Percentiles rank a stretch among this genome's conserved stretches.
These are phyloP conservation scores for Philereme transversata DNA, from an alignment of 2,888 invertebrate genomes.

Conservation along the genomic window DNA sequence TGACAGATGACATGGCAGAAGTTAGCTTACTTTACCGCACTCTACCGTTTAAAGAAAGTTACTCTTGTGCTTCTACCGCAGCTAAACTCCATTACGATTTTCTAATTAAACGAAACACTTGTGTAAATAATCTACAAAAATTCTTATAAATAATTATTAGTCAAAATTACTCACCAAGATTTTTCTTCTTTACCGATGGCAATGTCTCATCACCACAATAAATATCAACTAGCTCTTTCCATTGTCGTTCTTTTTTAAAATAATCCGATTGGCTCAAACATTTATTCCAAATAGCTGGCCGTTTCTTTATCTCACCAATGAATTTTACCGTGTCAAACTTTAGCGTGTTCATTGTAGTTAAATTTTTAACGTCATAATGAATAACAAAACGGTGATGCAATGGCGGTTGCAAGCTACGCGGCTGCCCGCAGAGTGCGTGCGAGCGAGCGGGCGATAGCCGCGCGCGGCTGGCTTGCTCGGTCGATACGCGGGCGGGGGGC, in stretches of 20 bases:
- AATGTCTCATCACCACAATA: slow-evolving; percentile 1
- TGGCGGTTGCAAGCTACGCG: slow-evolving; percentile 1
- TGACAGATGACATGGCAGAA: background rate
- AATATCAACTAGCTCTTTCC: slow-evolving; percentile 19
- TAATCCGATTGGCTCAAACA: background rate
- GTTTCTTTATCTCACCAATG: slow-evolving; percentile 24
- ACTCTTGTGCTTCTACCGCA: no score
- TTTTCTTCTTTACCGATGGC: background rate
- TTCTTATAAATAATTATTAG: background rate
- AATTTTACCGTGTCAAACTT: slow-evolving; percentile 25
- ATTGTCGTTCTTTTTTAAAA: slow-evolving; percentile 8
- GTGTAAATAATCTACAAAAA: background rate
- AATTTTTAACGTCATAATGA: background rate
- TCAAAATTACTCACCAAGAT: slow-evolving; percentile 4
- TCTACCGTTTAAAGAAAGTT: no score
- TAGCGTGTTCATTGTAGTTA: background rate
- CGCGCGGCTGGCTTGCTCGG: background rate
- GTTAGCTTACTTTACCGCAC: no score
- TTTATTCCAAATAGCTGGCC: slow-evolving; percentile 24
- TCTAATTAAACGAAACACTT: no score
- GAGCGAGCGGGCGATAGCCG: background rate
- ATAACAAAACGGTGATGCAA: background rate
- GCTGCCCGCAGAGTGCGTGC: slow-evolving; percentile 13
- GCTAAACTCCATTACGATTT: no score
- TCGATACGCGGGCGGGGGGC: slow-evolving; percentile 10